Percentiles rank a stretch among this genome's conserved stretches.
phyloP scores from a whole-genome alignment of 2,888 invertebrate species.

The Agrotis puta region DNA sequence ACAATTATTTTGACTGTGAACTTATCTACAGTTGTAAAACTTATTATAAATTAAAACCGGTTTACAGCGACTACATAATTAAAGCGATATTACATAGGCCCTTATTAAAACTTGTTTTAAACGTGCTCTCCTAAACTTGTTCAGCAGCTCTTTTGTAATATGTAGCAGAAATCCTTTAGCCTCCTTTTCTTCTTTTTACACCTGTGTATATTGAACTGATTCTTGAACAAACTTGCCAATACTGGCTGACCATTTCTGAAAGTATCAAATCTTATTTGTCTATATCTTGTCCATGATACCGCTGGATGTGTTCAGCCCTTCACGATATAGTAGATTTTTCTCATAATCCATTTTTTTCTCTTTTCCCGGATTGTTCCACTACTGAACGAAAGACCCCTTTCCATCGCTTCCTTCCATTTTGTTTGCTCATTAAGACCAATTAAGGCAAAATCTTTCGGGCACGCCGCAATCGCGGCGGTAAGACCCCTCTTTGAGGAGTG shows the following conservation, averaged over 20 bases:
- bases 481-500: no score
- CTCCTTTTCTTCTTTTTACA: background rate
- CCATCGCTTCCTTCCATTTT: background rate
- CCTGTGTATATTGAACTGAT: background rate
- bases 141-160: constrained; percentile 5
- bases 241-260: background rate
- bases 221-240: background rate
- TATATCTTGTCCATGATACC: background rate
- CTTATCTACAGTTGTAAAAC: constrained; percentile 9
- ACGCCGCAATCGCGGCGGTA: no score
- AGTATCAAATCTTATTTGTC: background rate
- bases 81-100: constrained; percentile 52
- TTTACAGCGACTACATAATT: constrained; percentile 42
- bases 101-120: constrained; percentile 35
- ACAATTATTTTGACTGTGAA: constrained; percentile 3
- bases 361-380: background rate
- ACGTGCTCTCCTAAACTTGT: constrained; percentile 32
- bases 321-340: no score
- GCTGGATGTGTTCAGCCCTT: background rate
- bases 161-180: background rate
- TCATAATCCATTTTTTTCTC: background rate
- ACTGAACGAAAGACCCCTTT: background rate
- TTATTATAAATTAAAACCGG: constrained; percentile 3
- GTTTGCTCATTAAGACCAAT: constrained; percentile 14
- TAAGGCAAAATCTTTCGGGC: constrained; percentile 27